These are phyloP conservation scores for Geodia barretti DNA, from an alignment of 37 sponge, comb jelly and placozoan genomes.

Conservation along the genomic window DNA sequence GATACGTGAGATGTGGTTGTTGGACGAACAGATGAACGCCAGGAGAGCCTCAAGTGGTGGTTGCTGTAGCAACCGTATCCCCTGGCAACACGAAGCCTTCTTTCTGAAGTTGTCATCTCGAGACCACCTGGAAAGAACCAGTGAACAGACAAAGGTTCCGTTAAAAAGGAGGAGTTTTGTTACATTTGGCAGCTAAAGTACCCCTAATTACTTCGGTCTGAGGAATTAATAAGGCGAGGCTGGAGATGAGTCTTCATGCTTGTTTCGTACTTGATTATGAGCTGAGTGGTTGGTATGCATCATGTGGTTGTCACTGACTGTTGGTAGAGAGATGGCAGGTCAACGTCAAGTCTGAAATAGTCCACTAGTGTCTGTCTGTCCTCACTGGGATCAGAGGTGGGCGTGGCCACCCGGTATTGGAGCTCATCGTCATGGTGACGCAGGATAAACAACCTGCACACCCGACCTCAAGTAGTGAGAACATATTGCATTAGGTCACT, in stretches of 20 bases:
- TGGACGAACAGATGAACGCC: conserved; percentile 94
- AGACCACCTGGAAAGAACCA: conserved; percentile 50
- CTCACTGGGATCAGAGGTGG: not conserved
- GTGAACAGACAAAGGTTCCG: no score
- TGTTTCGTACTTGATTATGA: no score
- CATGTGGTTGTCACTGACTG: conserved; percentile 12
- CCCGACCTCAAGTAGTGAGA: not conserved
- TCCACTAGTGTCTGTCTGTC: conserved; percentile 21
- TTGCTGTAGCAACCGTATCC: conserved; percentile 83
- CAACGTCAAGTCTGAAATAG: conserved; percentile 62
- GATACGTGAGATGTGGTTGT: conserved; percentile 91
- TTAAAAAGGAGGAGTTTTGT: no score
- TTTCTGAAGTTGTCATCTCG: conserved; percentile 48
- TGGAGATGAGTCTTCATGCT: no score
- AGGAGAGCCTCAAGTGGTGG: conserved; percentile 85
- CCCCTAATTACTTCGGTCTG: no score
- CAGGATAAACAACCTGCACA: conserved; percentile 17
- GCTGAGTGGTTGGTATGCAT: no score
- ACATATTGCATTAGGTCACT: no score
- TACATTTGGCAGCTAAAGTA: no score
- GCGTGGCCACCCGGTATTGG: conserved; percentile 4
- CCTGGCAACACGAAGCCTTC: conserved; percentile 13
- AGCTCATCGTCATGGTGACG: not conserved
- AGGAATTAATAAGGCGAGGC: no score
- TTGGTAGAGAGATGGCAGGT: conserved; percentile 34